Base-by-base conservation (phyloP, 2,113 vertebrate genomes). In the Charadrius vociferus region DNA sequence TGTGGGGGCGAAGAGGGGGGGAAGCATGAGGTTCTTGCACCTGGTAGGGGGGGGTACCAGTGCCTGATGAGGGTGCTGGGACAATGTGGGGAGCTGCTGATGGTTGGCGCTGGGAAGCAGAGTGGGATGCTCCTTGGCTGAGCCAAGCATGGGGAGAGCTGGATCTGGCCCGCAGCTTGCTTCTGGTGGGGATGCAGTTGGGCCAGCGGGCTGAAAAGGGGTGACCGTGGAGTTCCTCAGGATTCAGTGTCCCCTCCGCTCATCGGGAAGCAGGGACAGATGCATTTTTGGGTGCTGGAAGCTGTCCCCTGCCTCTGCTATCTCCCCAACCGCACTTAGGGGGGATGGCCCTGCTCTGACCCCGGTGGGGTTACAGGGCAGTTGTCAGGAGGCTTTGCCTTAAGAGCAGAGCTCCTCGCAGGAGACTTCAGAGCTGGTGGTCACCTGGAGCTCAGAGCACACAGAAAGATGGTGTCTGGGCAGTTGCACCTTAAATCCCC, bases 191-290 rank as follows among this genome's bases (percentile, higher is more conserved):
- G 34, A 9, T 3, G 20, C 1, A 14, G 20, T 18, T 7, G 18
- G 29, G 27, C n/a, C 14, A 75, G 34, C 45, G 34, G 49, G 37
- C 29, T 41, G 73, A 4, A 9, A 23, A 29, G 30, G n/a, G 34
- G 32, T 29, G 17, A 20, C 7, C 1, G 0, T 0, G 7, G n/a
- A 5, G 9, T 5, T 73, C 18, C 49, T 23, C 21, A 3, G 24
- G 21, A 5, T 13, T 55, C 6, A 7, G 20, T 2, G 11, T 13
- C 24, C 10, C 23, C 29, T 78, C 27, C n/a, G 70, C 24, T 47
- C 24, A 8, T 2, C 9, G 9, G 23, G 23, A 18, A 43, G 56
- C 22, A 8, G 1, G 15, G 3, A 14, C 3, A 29, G 70, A 19
- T 71, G 23, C 1, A 0, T 27, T 71, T 74, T 66, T 26, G 43